Base-by-base conservation (phyloP, 2,113 vertebrate species). In the Hypocryptadius cinnamomeus region DNA sequence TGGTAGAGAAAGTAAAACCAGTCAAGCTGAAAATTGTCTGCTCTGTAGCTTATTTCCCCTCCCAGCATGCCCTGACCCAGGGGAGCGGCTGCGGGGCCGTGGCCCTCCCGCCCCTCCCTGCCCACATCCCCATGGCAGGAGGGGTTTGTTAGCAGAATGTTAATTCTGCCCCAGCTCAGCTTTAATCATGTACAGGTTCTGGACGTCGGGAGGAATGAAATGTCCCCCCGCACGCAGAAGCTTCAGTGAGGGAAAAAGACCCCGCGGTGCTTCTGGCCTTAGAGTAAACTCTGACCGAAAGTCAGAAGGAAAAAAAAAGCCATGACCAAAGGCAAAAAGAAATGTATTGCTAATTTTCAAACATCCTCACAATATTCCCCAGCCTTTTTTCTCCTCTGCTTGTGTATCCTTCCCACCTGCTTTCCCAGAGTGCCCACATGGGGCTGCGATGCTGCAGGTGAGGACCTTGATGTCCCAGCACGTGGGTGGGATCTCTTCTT, bases 11-110 rank as follows among this genome's bases (percentile, higher is more conserved):
- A 99, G 99, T 99, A 99, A 99, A 99, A 98, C 97, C 99, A 99
- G 98, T 98, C 99, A 99, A 98, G 98, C 99, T 99, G 99, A 99
- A 99, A 99, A 99, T 99, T 99, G 99, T 99, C 99, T 99, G 98
- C 98, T 98, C 98, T 98, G 98, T 98, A 98, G 98, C 98, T 98
- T 98, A 98, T 98, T 98, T 98, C 98, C 98, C 97, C 98, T 98
- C 98, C 98, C 98, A 98, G 98, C 98, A 98, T 93, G 97, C 89
- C 97, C 97, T 98, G 98, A 98, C 97, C 98, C 98, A 97, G 96
- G 98, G 97, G 98, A 98, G 95, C 95, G 97, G 97, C 96, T 98
- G 97, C 56, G 95, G 98, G 98, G 98, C 97, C 92, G 79, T 68
- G 17, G 71, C 97, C 97, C 97, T 96, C 95, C 71, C 2, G 16